phyloP scores from a whole-genome alignment of 2,113 vertebrate genomes.

The Taurulus bubalis region DNA sequence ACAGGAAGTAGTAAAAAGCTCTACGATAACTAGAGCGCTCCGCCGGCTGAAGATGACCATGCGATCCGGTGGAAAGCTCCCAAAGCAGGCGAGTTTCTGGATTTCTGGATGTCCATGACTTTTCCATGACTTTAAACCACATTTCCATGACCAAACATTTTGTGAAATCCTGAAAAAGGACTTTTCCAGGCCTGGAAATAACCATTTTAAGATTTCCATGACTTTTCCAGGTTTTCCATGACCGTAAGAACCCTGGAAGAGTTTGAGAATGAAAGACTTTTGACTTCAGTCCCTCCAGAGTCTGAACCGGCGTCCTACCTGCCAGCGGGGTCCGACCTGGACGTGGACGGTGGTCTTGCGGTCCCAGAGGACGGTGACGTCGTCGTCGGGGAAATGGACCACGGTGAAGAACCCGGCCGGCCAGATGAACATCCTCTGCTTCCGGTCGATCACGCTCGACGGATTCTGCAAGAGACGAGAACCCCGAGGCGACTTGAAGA shows the following conservation, averaged over 20 bases:
- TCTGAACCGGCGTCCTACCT: constrained; percentile 80
- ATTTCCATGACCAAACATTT: no score
- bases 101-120: no score
- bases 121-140: no score
- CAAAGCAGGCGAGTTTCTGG: no score
- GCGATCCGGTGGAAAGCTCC: background rate
- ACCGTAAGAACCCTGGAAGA: no score
- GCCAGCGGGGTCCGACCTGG: constrained; percentile 93
- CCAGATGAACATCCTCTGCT: constrained; percentile 88
- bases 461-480: constrained; percentile 82
- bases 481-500: background rate
- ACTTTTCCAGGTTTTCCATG: no score
- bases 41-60: background rate
- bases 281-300: no score
- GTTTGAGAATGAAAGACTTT: background rate
- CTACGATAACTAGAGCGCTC: background rate
- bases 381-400: constrained; percentile 88
- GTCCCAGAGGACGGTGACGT: constrained; percentile 94
- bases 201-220: no score
- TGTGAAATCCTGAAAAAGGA: no score
- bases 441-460: constrained; percentile 86
- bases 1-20: background rate
- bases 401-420: constrained; percentile 92
- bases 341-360: constrained; percentile 93
- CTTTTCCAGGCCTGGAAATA: no score